Conservation (phyloP, 1,140 invertebrate species). For the Venustaconcha ellipsiformis region DNA sequence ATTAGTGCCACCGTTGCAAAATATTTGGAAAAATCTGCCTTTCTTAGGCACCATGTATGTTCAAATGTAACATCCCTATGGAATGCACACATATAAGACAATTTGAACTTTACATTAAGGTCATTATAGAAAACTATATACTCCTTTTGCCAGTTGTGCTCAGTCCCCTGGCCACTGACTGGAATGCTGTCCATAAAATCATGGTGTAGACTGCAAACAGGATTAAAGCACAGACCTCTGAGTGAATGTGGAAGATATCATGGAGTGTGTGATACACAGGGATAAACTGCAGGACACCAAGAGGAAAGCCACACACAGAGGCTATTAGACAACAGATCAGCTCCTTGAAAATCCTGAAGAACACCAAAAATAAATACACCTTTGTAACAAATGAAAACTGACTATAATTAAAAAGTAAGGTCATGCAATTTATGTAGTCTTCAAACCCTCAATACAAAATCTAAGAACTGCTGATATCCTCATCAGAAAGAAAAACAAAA, state of each 20-base stretch:
- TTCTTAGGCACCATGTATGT: no score
- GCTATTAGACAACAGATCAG: slow-evolving; percentile 72
- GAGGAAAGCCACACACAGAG: slow-evolving; percentile 77
- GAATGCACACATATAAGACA: no score
- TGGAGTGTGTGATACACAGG: slow-evolving; percentile 82
- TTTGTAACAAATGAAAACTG: no score
- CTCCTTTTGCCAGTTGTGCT: not conserved
- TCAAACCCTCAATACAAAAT: no score
- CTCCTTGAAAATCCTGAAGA: slow-evolving; percentile 74
- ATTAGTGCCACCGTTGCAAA: no score
- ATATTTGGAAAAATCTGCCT: no score
- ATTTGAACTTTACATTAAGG: not conserved
- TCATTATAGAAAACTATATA: slow-evolving; percentile 1
- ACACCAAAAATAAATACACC: slow-evolving; percentile 12
- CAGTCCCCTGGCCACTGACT: slow-evolving; percentile 28
- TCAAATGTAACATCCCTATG: no score
- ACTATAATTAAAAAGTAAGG: no score
- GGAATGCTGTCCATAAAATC: slow-evolving; percentile 68
- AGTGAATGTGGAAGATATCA: slow-evolving; percentile 77
- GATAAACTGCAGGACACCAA: slow-evolving; percentile 79
- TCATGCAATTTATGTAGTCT: no score
- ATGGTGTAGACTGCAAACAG: slow-evolving; percentile 72
- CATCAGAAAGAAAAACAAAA: no score
- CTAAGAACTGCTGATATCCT: no score
- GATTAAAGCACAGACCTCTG: slow-evolving; percentile 79